These are phyloP conservation scores for Onychorhynchus coronatus DNA, from an alignment of 2,113 vertebrate genomes.

Conservation along the genomic window DNA sequence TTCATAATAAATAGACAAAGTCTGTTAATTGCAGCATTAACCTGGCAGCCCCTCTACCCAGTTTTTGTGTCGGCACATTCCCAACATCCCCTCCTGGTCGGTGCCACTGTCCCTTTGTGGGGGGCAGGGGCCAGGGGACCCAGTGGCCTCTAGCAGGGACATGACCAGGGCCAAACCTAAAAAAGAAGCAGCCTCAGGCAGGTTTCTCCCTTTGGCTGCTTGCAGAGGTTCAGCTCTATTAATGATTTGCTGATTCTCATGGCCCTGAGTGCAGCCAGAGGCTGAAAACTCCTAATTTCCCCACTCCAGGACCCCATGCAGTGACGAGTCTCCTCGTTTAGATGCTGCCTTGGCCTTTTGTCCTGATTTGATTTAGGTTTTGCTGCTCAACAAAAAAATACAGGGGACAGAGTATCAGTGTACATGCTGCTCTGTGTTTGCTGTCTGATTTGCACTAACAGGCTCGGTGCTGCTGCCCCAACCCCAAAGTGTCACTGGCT, in stretches of 20 bases:
- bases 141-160: background rate
- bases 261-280: slow-evolving; percentile 66
- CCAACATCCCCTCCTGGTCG: rapidly evolving
- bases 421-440: background rate
- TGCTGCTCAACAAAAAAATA: background rate
- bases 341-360: background rate
- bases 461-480: background rate
- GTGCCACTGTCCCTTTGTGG: background rate
- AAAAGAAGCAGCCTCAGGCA: background rate
- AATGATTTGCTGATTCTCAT: slow-evolving; percentile 20
- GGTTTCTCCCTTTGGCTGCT: background rate
- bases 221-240: slow-evolving; percentile 38
- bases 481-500: background rate
- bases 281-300: slow-evolving; percentile 68
- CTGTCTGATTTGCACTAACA: background rate
- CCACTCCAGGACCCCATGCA: background rate
- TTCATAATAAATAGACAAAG: background rate
- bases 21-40: background rate
- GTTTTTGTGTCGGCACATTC: background rate
- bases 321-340: background rate
- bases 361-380: background rate
- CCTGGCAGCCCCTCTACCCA: background rate
- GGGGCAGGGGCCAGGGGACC: background rate
- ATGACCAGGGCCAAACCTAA: rapidly evolving
- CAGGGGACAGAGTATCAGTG: background rate